Base-by-base conservation (phyloP, 2,797 vertebrate genomes). In the Fistularia tabacaria region DNA sequence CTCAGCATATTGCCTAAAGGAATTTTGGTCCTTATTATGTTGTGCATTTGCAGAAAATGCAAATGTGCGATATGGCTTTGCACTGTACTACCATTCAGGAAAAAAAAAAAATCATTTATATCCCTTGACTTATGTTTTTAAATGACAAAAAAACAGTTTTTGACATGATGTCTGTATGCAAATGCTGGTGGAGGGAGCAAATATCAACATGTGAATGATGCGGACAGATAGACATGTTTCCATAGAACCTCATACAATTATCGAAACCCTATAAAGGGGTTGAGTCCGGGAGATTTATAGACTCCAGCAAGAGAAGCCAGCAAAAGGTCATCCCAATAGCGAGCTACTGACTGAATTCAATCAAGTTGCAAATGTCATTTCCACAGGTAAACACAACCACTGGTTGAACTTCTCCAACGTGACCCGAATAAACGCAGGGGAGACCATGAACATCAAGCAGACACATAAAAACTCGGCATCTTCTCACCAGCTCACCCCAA, bases 321-420 rank as follows among this genome's bases (percentile, higher is more conserved):
- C 49, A 65, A 91, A 91, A 90, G 89, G 88, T 91, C 90, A 89
- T 70, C 67, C 77, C 81, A 76, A 89, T 90, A 84, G 63, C 79
- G 68, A 65, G 73, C 79, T 80, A 86, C 81, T 81, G 82, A 82
- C 73, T 76, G 83, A 89, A 88, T 90, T 86, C 87, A 90, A 89
- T 89, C 83, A 90, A 90, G 85, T 88, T 84, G 74, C 80, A 90
- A 90, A 91, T 89, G 89, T 89, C 88, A 88, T 81, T 83, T 89
- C 78, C 74, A 75, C 70, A 71, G 81, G 84, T 87, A 87, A 90
- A 89, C 80, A 86, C 60, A 62, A 75, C 82, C 75, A 68, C 85
- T 81, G 76, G 53, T 59, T 63, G 57, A 71, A 62, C 56, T 70
- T 49, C 42, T 11, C 48, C 59, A 71, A 85, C 67, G 64, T 84